These are phyloP conservation scores for Oncorhynchus gorbuscha DNA, from an alignment of 2,113 vertebrate species.

Conservation along the genomic window DNA sequence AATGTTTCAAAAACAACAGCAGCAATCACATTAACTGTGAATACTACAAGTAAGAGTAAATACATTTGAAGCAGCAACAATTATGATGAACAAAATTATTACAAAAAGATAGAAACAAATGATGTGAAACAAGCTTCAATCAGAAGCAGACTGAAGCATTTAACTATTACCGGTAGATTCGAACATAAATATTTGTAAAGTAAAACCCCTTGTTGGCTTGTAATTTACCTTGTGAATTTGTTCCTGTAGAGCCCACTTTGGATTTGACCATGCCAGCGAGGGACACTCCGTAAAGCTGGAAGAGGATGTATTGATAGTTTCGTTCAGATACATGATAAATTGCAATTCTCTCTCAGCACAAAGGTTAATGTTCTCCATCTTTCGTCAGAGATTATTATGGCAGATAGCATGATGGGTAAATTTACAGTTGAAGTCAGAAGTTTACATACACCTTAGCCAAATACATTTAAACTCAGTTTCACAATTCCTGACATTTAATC, in stretches of 20 bases:
- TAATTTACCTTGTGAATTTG: slow-evolving; percentile 28
- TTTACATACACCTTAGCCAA: not conserved
- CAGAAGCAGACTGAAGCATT: not conserved
- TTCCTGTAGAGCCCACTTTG: slow-evolving; percentile 8
- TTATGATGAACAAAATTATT: not conserved
- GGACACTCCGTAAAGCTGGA: slow-evolving; percentile 63
- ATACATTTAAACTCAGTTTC: too few species aligned
- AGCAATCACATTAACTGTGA: too few species aligned
- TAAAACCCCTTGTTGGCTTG: too few species aligned
- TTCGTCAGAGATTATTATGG: not conserved
- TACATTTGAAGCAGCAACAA: not conserved
- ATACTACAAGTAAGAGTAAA: too few species aligned
- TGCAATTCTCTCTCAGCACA: too few species aligned
- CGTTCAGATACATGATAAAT: too few species aligned
- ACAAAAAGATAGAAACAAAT: too few species aligned
- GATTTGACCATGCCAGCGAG: slow-evolving; percentile 46
- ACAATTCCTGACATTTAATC: too few species aligned
- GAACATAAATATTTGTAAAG: not conserved
- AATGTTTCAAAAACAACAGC: not conserved
- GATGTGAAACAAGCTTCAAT: not conserved
- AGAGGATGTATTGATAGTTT: not conserved
- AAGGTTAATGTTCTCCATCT: too few species aligned
- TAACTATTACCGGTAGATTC: not conserved
- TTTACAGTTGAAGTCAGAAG: not conserved
- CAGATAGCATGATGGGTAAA: not conserved